Evolutionary conservation across 2,888 invertebrate species (phyloP).

Genomic region (Phasia obesa): DNA sequence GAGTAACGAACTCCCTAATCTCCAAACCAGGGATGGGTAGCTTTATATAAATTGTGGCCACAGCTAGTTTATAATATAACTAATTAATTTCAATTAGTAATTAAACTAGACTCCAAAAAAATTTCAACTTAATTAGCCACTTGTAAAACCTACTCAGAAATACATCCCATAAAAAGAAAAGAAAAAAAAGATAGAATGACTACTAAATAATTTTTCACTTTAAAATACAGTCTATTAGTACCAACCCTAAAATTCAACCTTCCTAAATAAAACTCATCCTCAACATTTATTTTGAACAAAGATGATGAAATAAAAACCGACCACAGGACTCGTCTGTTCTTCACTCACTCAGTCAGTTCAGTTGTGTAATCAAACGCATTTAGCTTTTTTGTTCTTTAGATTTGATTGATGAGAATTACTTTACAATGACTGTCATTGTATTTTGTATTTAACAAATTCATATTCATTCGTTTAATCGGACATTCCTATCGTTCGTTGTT

Average conservation of each 20-base stretch:
- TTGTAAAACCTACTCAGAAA: no score
- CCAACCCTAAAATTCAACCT: slow-evolving; percentile 7
- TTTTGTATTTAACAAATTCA: slow-evolving; percentile 61
- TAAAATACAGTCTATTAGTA: neutral
- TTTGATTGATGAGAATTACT: slow-evolving; percentile 71
- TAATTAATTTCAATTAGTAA: no score
- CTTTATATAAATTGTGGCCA: no score
- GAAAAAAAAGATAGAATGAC: no score
- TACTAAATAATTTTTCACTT: neutral
- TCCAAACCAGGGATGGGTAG: no score
- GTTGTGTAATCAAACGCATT: slow-evolving; percentile 39
- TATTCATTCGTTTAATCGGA: slow-evolving; percentile 47
- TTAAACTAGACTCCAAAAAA: no score
- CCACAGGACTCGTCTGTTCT: slow-evolving; percentile 34
- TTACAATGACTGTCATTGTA: slow-evolving; percentile 70
- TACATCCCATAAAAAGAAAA: neutral
- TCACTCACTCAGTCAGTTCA: neutral
- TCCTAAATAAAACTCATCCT: neutral
- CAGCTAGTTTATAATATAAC: no score
- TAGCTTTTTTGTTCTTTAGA: slow-evolving; percentile 43
- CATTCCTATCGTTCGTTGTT: slow-evolving; percentile 45
- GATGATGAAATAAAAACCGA: slow-evolving; percentile 18
- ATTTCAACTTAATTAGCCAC: no score
- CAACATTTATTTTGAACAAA: slow-evolving; percentile 22
- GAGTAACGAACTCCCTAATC: no score